These are phyloP conservation scores for Lateolabrax maculatus DNA, from an alignment of 2,797 vertebrate species.

Conservation along the genomic window DNA sequence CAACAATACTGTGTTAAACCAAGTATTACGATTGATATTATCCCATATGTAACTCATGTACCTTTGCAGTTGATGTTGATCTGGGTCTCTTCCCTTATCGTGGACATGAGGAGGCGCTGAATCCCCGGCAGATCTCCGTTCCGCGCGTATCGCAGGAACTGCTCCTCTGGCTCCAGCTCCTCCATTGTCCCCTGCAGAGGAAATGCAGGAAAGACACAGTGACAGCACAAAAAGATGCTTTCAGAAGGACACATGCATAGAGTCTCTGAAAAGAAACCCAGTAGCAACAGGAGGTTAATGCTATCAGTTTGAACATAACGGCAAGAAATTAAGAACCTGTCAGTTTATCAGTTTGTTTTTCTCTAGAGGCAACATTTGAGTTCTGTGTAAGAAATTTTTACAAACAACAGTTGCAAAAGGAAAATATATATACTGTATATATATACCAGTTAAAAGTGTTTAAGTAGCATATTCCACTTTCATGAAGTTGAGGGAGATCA, in stretches of 20 bases:
- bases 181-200: constrained; percentile 78
- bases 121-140: constrained; percentile 92
- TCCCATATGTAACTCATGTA: constrained; percentile 49
- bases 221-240: constrained; percentile 3
- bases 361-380: not conserved
- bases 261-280: not conserved
- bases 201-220: not conserved
- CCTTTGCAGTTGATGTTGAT: constrained; percentile 98
- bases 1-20: constrained; percentile 8
- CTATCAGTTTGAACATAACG: not conserved
- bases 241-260: not conserved
- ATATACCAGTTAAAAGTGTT: not conserved
- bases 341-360: not conserved
- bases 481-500: not conserved
- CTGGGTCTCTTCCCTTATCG: constrained; percentile 80
- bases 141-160: constrained; percentile 91
- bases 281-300: not conserved
- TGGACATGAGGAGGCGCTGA: constrained; percentile 86
- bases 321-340: not conserved
- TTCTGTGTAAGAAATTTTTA: not conserved
- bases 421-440: too few species aligned
- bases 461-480: not conserved
- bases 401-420: not conserved
- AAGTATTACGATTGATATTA: not conserved
- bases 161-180: constrained; percentile 89